A percentile compares a stretch with the other conserved stretches of the same genome.
Evolutionary conservation across 1,140 invertebrate species (phyloP).

Genomic region (Sycobia sp.): DNA sequence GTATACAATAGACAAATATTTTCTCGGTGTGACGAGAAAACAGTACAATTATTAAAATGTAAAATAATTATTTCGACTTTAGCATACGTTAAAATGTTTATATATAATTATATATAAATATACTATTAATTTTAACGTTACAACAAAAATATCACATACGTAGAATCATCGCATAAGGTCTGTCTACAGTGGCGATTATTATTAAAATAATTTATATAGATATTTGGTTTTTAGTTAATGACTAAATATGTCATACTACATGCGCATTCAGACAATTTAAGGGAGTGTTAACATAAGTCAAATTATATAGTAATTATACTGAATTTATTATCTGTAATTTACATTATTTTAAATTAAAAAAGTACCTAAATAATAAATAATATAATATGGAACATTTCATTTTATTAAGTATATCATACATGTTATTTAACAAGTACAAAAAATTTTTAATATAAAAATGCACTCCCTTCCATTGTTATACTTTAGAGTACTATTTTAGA

Average conservation of each 20-base stretch:
- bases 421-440: slow-evolving; percentile 7
- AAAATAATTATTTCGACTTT: slow-evolving; percentile 42
- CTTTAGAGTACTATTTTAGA: slow-evolving; percentile 31
- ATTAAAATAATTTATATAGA: slow-evolving; percentile 1
- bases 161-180: slow-evolving; percentile 40
- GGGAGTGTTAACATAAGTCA: slow-evolving; percentile 20
- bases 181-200: slow-evolving; percentile 27
- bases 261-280: slow-evolving; percentile 12
- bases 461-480: slow-evolving; percentile 18
- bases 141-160: slow-evolving; percentile 32
- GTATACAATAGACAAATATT: slow-evolving; percentile 31
- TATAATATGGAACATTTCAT: neutral
- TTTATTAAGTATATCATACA: slow-evolving; percentile 5
- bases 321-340: slow-evolving; percentile 5
- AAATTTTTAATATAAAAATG: slow-evolving; percentile 12
- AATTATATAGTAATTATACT: neutral
- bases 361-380: neutral
- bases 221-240: slow-evolving; percentile 5
- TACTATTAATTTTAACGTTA: slow-evolving; percentile 30
- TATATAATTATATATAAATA: slow-evolving; percentile 30
- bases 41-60: slow-evolving; percentile 44
- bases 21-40: slow-evolving; percentile 36
- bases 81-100: slow-evolving; percentile 30
- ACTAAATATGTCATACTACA: slow-evolving; percentile 2
- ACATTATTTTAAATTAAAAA: slow-evolving; percentile 10